Conservation (phyloP, 2,113 vertebrate genomes). For the Myxocyprinus asiaticus region DNA sequence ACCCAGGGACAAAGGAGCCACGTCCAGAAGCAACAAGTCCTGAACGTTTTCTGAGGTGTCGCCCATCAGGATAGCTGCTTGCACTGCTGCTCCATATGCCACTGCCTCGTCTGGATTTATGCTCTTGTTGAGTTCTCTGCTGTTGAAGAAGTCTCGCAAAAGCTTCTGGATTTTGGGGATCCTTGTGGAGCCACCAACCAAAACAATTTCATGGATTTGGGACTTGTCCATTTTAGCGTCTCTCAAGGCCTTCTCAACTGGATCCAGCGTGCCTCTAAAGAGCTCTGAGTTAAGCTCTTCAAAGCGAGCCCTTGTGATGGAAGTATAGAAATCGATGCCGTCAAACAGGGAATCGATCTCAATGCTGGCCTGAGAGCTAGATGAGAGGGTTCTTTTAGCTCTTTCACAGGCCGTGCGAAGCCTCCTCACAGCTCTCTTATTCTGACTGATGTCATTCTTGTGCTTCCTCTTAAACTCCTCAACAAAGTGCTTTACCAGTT, state of each 20-base stretch:
- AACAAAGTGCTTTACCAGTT: slow-evolving; percentile 70
- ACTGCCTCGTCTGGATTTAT: slow-evolving; percentile 72
- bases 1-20: slow-evolving; percentile 66
- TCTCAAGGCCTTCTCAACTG: slow-evolving; percentile 67
- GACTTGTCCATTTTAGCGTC: slow-evolving; percentile 69
- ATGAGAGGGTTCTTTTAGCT: slow-evolving; percentile 71
- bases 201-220: slow-evolving; percentile 66
- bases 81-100: slow-evolving; percentile 67
- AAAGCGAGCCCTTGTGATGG: slow-evolving; percentile 70
- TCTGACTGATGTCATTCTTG: slow-evolving; percentile 69
- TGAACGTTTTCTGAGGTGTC: slow-evolving; percentile 71
- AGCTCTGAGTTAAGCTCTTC: slow-evolving; percentile 71
- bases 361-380: slow-evolving; percentile 68
- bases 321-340: slow-evolving; percentile 72
- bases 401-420: slow-evolving; percentile 69
- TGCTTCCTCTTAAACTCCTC: slow-evolving; percentile 71
- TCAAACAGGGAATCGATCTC: slow-evolving; percentile 71
- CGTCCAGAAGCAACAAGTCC: slow-evolving; percentile 69
- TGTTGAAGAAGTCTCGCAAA: slow-evolving; percentile 69
- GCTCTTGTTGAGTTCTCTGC: slow-evolving; percentile 70
- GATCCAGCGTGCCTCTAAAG: slow-evolving; percentile 69
- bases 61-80: slow-evolving; percentile 70
- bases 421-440: slow-evolving; percentile 68
- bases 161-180: slow-evolving; percentile 74
- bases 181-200: slow-evolving; percentile 71